Base-by-base conservation (phyloP, 2,797 vertebrate genomes). In the Myotis findleyi region DNA sequence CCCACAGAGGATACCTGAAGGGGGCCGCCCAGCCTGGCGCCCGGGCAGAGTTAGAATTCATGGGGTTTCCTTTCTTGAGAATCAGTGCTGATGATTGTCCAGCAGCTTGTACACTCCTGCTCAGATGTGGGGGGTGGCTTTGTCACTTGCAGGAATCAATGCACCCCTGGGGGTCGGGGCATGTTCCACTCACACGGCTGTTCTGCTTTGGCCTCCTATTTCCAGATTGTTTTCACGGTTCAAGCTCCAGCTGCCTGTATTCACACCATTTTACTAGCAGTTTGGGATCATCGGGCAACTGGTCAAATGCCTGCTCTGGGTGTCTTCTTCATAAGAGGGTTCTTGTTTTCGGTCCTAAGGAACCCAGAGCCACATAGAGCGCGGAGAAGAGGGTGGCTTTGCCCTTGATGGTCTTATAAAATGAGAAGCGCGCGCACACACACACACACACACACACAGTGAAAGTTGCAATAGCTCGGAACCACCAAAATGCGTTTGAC, bases 401-500 rank as follows among this genome's bases (percentile, higher is more conserved):
- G 41, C 4, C 11, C 30, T 71, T 71, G n/a, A 25, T 13, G 18
- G 7, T 16, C 49, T 85, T 87, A 64, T n/a, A 76, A 53, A 94
- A 95, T 64, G 66, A 87, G 51, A 41, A 55, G 53, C 23, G 36
- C 55, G 25, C 21, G 11, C 23, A 87, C 23, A 16, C 38, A 51
- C 75, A 72, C 14, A 91, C 20, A 57, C 21, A 79, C 18, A 88
- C 23, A 10, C 2, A 38, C 9, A 72, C 53, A 82, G 3, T 55
- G 72, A 94, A 89, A 83, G 79, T 62, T 68, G 10, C 55, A 36
- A 10, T 68, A 66, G 33, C 33, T 95, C 47, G 14, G 38, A 91
- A 38, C 88, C 91, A 77, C 20, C n/a, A 95, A 90, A 90, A 83
- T 76, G 41, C 30, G 23, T 79, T 95, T 92, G 82, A 83, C 66